These are phyloP conservation scores for Sphyrna mokarran DNA, from an alignment of 2,113 vertebrate genomes.

Conservation along the genomic window DNA sequence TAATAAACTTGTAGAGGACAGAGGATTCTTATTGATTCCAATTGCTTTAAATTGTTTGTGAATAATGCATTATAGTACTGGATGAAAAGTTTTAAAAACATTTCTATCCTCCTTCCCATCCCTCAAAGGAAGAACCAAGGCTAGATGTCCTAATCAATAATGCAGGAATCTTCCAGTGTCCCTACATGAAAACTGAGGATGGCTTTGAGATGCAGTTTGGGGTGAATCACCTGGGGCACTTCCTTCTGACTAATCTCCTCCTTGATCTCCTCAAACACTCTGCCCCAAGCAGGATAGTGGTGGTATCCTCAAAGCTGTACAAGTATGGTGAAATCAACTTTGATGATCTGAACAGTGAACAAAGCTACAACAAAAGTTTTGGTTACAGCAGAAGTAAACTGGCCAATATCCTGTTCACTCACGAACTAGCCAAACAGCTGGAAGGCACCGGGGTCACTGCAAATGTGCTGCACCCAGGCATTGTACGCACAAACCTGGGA, in stretches of 20 bases:
- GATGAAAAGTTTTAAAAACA: neutral
- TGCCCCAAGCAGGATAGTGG: slow-evolving; percentile 77
- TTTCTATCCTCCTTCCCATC: neutral
- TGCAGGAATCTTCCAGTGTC: slow-evolving; percentile 87
- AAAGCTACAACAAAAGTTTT: slow-evolving; percentile 76
- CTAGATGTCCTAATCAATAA: slow-evolving; percentile 90
- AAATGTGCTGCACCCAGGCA: slow-evolving; percentile 81
- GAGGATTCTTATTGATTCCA: neutral
- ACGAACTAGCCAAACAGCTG: slow-evolving; percentile 69
- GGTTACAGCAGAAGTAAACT: slow-evolving; percentile 89
- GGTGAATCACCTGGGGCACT: slow-evolving; percentile 91
- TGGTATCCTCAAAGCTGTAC: slow-evolving; percentile 92
- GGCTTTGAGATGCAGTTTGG: slow-evolving; percentile 93
- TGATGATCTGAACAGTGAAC: slow-evolving; percentile 84
- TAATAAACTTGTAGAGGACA: neutral
- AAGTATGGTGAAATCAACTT: slow-evolving; percentile 90
- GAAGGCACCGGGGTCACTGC: slow-evolving; percentile 74
- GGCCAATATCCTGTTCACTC: slow-evolving; percentile 83
- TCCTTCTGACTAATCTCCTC: slow-evolving; percentile 85
- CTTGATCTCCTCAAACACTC: slow-evolving; percentile 81
- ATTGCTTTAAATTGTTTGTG: neutral
- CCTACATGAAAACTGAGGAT: slow-evolving; percentile 81
- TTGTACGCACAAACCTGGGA: slow-evolving; percentile 83
- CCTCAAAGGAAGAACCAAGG: slow-evolving; percentile 71
- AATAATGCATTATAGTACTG: neutral